phyloP scores from a whole-genome alignment of 2,888 invertebrate genomes.

The Sturmia bella region DNA sequence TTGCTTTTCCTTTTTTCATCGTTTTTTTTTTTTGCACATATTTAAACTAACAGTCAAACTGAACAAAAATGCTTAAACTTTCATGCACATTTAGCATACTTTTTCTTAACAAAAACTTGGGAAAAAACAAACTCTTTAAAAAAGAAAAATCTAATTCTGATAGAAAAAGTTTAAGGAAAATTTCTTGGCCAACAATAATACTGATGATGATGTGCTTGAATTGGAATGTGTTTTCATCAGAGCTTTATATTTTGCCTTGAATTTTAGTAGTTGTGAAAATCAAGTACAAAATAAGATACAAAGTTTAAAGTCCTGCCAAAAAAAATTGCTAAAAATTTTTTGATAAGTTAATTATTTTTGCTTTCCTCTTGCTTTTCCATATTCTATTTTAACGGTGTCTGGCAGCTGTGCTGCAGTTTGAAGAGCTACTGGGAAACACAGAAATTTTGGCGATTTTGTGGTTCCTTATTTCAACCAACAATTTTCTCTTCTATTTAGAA shows the following conservation, averaged over 20 bases:
- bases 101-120: not conserved
- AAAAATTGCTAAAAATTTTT: conserved; percentile 23
- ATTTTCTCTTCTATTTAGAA: not conserved
- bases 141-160: conserved; percentile 5
- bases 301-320: conserved; percentile 30
- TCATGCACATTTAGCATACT: conserved; percentile 20
- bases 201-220: conserved; percentile 16
- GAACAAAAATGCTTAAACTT: conserved; percentile 49
- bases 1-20: not conserved
- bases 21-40: not conserved
- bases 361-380: not conserved
- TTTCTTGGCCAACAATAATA: conserved; percentile 24
- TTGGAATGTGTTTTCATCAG: not conserved
- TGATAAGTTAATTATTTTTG: conserved; percentile 46
- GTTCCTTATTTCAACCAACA: conserved; percentile 16
- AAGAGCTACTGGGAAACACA: not conserved
- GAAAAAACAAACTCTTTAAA: not conserved
- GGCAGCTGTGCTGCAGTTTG: not conserved
- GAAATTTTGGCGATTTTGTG: conserved; percentile 17
- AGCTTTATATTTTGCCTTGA: not conserved
- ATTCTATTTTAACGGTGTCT: not conserved
- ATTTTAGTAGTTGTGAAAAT: not conserved
- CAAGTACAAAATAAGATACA: conserved; percentile 2
- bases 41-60: conserved; percentile 37
- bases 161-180: not conserved